Evolutionary conservation across 2,113 vertebrate genomes (phyloP).

Genomic region (Pluvialis apricaria): DNA sequence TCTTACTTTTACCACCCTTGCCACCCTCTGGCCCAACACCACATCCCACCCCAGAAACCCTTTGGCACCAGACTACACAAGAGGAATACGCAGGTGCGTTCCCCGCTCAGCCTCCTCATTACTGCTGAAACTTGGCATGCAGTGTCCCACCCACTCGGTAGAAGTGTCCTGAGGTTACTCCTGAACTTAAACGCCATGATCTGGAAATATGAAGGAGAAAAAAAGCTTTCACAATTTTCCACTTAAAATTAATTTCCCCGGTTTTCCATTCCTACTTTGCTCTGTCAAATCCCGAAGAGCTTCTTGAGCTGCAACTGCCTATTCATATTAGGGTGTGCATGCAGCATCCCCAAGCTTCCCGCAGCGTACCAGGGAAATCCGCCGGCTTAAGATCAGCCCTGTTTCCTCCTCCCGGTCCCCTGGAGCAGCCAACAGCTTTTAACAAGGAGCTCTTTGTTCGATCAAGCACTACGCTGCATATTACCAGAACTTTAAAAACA

Average conservation of each 20-base stretch:
- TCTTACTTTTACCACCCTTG: not conserved
- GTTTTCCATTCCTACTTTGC: not conserved
- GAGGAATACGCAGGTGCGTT: not conserved
- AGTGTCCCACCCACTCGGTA: not conserved
- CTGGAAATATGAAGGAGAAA: not conserved
- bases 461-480: not conserved
- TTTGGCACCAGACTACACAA: not conserved
- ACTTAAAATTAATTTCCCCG: not conserved
- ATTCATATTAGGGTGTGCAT: not conserved
- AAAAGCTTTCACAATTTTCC: not conserved
- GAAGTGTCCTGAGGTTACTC: conserved; percentile 7
- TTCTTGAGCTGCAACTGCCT: not conserved
- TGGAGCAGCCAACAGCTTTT: not conserved
- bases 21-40: not conserved
- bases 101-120: not conserved
- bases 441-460: not conserved
- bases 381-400: not conserved
- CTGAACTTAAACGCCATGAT: not conserved
- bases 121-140: not conserved
- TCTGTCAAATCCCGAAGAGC: not conserved
- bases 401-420: not conserved
- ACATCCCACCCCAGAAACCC: not conserved
- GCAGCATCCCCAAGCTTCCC: not conserved
- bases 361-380: not conserved
- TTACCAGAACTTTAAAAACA: not conserved